Conservation (phyloP, 2,797 vertebrate genomes). For the Bradypodion pumilum region DNA sequence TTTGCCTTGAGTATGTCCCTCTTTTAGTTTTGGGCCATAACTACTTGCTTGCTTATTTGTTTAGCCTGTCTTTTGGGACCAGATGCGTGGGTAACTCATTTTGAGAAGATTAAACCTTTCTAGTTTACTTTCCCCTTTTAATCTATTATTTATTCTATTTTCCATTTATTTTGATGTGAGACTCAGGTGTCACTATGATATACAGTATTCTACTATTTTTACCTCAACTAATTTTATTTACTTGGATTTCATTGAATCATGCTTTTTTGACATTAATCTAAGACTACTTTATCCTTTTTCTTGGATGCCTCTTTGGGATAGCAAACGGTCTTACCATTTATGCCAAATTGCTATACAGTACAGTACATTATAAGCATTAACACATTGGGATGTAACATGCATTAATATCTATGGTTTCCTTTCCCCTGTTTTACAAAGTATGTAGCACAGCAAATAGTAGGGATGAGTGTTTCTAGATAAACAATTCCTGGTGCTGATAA, state of each 20-base stretch:
- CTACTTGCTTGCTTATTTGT: not conserved
- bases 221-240: not conserved
- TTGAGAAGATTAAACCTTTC: not conserved
- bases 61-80: not conserved
- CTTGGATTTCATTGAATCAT: not conserved
- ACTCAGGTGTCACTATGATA: not conserved
- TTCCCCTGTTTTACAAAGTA: too few species aligned
- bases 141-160: too few species aligned
- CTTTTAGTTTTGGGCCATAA: not conserved
- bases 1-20: not conserved
- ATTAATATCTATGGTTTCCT: too few species aligned
- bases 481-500: too few species aligned
- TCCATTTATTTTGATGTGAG: too few species aligned
- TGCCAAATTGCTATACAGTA: not conserved
- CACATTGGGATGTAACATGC: too few species aligned
- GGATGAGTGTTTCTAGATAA: too few species aligned
- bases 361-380: too few species aligned
- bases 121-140: not conserved
- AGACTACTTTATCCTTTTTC: not conserved
- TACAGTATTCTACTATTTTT: too few species aligned
- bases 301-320: not conserved
- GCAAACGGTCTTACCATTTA: not conserved
- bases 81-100: not conserved
- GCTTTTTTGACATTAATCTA: not conserved
- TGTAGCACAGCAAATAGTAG: too few species aligned